phyloP scores from a whole-genome alignment of 2,888 invertebrate genomes.

The Pardosa pseudoannulata region DNA sequence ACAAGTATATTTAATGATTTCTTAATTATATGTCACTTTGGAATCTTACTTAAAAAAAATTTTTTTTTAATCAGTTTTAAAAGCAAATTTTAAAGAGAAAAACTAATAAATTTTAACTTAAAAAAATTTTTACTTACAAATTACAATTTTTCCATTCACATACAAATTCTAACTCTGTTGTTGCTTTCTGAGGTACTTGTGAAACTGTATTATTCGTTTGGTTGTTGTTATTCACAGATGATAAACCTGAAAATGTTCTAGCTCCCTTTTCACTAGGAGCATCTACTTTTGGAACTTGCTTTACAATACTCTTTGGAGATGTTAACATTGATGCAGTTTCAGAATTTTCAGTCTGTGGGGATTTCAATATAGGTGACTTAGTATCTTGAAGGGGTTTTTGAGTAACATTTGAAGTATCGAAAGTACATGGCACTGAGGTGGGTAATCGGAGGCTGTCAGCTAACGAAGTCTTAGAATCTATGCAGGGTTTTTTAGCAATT shows the following conservation, averaged over 20 bases:
- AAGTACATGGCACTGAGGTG: slow-evolving; percentile 31
- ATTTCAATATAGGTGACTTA: neutral
- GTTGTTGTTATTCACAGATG: slow-evolving; percentile 9
- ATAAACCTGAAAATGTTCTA: slow-evolving; percentile 72
- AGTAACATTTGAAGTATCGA: slow-evolving; percentile 19
- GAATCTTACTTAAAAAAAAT: too few species aligned
- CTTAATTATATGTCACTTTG: too few species aligned
- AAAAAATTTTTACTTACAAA: slow-evolving; percentile 79
- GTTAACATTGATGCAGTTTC: slow-evolving; percentile 15
- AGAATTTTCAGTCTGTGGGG: neutral
- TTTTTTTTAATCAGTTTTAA: too few species aligned
- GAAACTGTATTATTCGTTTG: neutral
- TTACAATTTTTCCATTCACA: slow-evolving; percentile 97
- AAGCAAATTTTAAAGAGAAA: too few species aligned
- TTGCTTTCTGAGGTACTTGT: neutral
- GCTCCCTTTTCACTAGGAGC: slow-evolving; percentile 75
- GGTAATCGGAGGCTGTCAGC: slow-evolving; percentile 21
- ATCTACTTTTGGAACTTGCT: slow-evolving; percentile 71
- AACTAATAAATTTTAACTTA: too few species aligned
- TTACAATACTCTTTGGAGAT: slow-evolving; percentile 30
- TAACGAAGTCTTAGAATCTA: slow-evolving; percentile 22
- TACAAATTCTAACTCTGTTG: slow-evolving; percentile 78
- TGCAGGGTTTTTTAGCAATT: slow-evolving; percentile 37
- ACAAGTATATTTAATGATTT: too few species aligned
- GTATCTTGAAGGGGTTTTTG: slow-evolving; percentile 16